These are phyloP conservation scores for Cynodonichthys magdalenae DNA, from an alignment of 2,797 vertebrate species.

Conservation along the genomic window DNA sequence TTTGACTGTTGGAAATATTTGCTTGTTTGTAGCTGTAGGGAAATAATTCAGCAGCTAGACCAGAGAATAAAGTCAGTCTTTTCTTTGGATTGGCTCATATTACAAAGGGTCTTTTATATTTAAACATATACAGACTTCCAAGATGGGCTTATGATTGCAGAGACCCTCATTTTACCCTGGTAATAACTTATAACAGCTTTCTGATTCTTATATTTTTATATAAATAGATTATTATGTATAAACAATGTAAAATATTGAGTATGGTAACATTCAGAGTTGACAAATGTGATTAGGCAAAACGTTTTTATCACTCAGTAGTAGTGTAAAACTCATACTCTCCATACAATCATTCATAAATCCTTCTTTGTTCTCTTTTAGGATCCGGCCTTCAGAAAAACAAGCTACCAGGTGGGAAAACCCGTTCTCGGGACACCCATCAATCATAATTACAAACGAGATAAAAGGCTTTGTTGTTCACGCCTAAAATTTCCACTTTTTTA, in stretches of 20 bases:
- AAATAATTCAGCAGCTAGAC: not conserved
- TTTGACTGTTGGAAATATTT: not conserved
- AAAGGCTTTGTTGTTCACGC: not conserved
- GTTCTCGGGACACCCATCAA: not conserved
- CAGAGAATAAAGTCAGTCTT: not conserved
- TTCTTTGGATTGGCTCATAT: not conserved
- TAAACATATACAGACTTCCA: not conserved
- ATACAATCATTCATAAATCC: not conserved
- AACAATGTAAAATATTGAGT: too few species aligned
- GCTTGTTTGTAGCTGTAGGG: slow-evolving; percentile 13
- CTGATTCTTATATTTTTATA: too few species aligned
- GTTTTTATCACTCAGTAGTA: not conserved
- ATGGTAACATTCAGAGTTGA: not conserved
- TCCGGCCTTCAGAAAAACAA: slow-evolving; percentile 1
- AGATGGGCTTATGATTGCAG: not conserved
- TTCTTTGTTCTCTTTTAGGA: not conserved
- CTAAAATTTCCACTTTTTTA: not conserved
- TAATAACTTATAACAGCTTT: not conserved
- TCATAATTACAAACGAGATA: slow-evolving; percentile 33
- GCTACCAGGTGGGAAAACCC: slow-evolving; percentile 37
- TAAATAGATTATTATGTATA: too few species aligned
- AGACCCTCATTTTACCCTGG: not conserved
- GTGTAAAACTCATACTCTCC: not conserved
- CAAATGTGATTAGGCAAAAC: too few species aligned
- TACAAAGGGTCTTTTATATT: not conserved